Evolutionary conservation across 2,797 vertebrate genomes (phyloP).

Genomic region (Lacerta agilis): DNA sequence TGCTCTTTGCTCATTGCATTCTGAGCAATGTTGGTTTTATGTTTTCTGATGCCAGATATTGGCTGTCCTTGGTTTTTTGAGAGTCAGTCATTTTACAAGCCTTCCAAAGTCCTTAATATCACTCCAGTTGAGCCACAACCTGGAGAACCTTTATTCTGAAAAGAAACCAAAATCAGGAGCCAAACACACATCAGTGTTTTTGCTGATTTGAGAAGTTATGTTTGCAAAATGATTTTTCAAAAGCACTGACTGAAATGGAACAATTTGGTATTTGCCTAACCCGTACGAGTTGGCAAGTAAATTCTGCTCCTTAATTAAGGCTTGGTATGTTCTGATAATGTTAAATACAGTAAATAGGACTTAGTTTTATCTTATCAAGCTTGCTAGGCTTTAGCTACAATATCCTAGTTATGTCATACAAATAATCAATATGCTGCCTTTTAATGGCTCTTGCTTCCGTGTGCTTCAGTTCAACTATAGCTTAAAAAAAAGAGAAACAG

Average conservation of each 20-base stretch:
- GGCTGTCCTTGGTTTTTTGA: constrained; percentile 42
- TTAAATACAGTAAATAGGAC: constrained; percentile 86
- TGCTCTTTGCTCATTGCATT: constrained; percentile 72
- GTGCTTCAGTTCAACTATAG: constrained; percentile 77
- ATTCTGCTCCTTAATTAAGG: constrained; percentile 73
- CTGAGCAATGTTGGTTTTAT: constrained; percentile 69
- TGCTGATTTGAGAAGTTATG: constrained; percentile 50
- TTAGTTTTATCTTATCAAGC: constrained; percentile 81
- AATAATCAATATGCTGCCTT: constrained; percentile 87
- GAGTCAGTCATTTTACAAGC: constrained; percentile 68
- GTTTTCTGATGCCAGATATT: constrained; percentile 59
- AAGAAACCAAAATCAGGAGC: constrained; percentile 43
- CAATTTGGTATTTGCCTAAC: constrained; percentile 56
- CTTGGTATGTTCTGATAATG: constrained; percentile 84
- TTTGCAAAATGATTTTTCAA: constrained; percentile 45
- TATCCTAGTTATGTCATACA: constrained; percentile 80
- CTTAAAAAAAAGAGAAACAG: constrained; percentile 47
- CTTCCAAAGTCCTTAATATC: constrained; percentile 64
- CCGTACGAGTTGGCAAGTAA: constrained; percentile 62
- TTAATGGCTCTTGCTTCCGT: constrained; percentile 83
- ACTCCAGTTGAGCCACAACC: constrained; percentile 51
- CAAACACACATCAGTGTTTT: constrained; percentile 52
- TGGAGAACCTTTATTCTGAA: constrained; percentile 50
- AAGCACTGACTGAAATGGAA: constrained; percentile 11
- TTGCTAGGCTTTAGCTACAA: constrained; percentile 83